These are phyloP conservation scores for Cheumatopsyche charites DNA, from an alignment of 1,140 invertebrate species.

Conservation along the genomic window DNA sequence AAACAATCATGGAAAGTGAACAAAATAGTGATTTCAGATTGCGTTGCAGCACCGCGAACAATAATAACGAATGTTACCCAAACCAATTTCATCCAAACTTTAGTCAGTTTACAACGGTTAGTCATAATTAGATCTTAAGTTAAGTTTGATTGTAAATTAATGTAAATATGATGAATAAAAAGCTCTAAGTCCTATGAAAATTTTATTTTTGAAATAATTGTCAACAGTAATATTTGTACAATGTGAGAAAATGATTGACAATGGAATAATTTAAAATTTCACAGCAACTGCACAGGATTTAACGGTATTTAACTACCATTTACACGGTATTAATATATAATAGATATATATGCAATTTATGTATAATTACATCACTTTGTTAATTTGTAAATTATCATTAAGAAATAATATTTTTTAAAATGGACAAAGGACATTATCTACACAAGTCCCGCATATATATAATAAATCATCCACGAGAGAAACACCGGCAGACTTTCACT, in stretches of 20 bases:
- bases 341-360: neutral
- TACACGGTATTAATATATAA: neutral
- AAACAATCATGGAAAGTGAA: conserved; percentile 38
- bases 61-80: conserved; percentile 44
- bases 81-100: conserved; percentile 40
- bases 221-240: conserved; percentile 33
- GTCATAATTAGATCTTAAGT: conserved; percentile 41
- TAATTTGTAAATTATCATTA: conserved; percentile 3
- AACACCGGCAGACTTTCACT: conserved; percentile 9
- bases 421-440: neutral
- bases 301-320: neutral
- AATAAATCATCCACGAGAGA: neutral
- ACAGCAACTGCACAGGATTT: conserved; percentile 7
- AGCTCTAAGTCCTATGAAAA: neutral
- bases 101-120: conserved; percentile 45
- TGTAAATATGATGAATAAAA: conserved; percentile 27
- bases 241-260: conserved; percentile 34
- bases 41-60: conserved; percentile 31
- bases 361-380: neutral
- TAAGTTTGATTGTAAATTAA: conserved; percentile 37
- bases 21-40: conserved; percentile 41
- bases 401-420: conserved; percentile 7
- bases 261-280: conserved; percentile 8
- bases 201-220: conserved; percentile 30
- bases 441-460: too few relatives aligned